Evolutionary conservation across 2,797 vertebrate genomes (phyloP).

Genomic region (Furcifer pardalis): DNA sequence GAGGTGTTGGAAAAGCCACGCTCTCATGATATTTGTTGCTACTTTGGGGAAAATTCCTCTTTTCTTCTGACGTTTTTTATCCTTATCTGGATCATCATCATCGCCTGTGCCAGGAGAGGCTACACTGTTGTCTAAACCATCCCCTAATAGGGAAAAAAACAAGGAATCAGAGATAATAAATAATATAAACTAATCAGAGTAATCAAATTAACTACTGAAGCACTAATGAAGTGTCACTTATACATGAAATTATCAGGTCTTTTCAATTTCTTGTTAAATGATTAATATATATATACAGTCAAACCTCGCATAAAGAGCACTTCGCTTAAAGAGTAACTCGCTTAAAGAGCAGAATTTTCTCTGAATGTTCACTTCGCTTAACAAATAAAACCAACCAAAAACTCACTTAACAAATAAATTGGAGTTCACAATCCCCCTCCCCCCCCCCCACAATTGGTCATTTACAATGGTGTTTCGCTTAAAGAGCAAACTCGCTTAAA

Average conservation of each 20-base stretch:
- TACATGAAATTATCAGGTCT: slow-evolving; percentile 72
- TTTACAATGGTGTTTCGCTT: too few species aligned
- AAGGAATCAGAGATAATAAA: slow-evolving; percentile 55
- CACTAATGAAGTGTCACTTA: slow-evolving; percentile 68
- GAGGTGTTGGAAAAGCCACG: slow-evolving; percentile 99
- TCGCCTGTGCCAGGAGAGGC: slow-evolving; percentile 98
- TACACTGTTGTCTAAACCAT: slow-evolving; percentile 99
- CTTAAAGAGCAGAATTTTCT: too few species aligned
- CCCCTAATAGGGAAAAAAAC: slow-evolving; percentile 80
- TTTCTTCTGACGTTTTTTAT: slow-evolving; percentile 99
- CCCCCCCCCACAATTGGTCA: too few species aligned
- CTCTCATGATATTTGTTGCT: slow-evolving; percentile 99
- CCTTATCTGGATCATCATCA: slow-evolving; percentile 97
- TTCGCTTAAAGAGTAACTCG: too few species aligned
- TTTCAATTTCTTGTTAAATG: slow-evolving; percentile 69
- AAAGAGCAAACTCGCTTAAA: too few species aligned
- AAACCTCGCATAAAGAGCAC: too few species aligned
- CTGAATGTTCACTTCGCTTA: too few species aligned
- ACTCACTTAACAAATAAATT: too few species aligned
- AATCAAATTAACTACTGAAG: slow-evolving; percentile 54
- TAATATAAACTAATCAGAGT: slow-evolving; percentile 44
- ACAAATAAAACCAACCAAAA: too few species aligned
- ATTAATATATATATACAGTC: slow-evolving; percentile 74
- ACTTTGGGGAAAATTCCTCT: slow-evolving; percentile 99
- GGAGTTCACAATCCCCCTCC: too few species aligned